Base-by-base conservation (phyloP, 2,113 vertebrate genomes). In the Lampris megalopsis region DNA sequence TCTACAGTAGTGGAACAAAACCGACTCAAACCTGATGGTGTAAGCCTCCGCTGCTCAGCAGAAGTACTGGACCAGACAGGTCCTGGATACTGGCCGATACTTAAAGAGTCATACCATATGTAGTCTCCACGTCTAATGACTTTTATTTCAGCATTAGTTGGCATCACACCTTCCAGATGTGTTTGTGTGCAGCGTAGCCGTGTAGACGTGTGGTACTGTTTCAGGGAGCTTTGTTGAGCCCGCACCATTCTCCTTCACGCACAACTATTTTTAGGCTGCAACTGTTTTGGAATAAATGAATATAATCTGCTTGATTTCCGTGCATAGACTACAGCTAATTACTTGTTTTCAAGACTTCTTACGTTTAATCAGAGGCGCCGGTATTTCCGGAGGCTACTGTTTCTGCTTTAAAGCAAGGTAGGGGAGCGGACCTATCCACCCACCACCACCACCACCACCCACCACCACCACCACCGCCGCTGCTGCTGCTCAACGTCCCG, bases 401-500 rank as follows among this genome's bases (percentile, higher is more conserved):
- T 40, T 48, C 60, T 72, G 52, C 40, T 68, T 62, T 66, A 62
- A 78, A 78, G 73, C 36, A 48, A 70, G 70, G 58, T 79, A 11
- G 73, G 64, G 69, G 41, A 73, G 50, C n/a, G 13, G 62, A 24
- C 24, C 24, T 24, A 24, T 24, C 24, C 24, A 24, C 24, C 24
- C 24, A 24, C 24, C 24, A 24, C 24, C 24, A 24, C 24, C 24
- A 24, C 24, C 24, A 24, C 24, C 24, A 24, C 24, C 24, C 24
- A 24, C 24, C 24, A 24, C 24, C 24, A 24, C 24, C 24, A 24
- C 24, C 24, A 24, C 24, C 24, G 24, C 24, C 24, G 24, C 24
- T 24, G 24, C 69, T 71, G 64, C 79, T 73, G 80, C 71, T 80
- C 75, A 72, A 81, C 74, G 72, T 73, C 36, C 38, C 64, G 86